Percentiles rank a stretch among this genome's conserved stretches.
phyloP scores from a whole-genome alignment of 2,888 invertebrate species.

The Linyphia triangularis region DNA sequence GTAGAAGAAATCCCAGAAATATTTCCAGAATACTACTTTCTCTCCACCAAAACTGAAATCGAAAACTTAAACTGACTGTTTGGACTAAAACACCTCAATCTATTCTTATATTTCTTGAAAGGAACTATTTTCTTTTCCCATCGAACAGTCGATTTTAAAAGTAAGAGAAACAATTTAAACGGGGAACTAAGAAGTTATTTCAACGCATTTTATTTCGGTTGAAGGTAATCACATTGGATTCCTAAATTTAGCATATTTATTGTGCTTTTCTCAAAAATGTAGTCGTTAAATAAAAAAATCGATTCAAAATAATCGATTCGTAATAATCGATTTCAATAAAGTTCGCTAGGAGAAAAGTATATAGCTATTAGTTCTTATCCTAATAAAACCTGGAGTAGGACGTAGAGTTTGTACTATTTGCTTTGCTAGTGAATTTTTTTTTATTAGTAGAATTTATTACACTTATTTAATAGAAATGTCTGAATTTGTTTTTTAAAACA shows the following conservation, averaged over 20 bases:
- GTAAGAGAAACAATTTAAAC: background rate
- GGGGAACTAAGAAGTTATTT: background rate
- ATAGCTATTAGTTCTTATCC: no score
- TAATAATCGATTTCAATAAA: no score
- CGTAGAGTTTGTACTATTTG: no score
- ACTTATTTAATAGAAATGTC: no score
- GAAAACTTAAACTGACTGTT: background rate
- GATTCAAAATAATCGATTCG: conserved; percentile 22
- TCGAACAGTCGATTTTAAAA: background rate
- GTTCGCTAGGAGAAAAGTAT: no score
- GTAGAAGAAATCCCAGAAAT: background rate
- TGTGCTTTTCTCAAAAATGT: conserved; percentile 8
- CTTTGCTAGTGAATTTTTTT: no score
- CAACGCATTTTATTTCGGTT: conserved; percentile 1
- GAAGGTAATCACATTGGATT: conserved; percentile 16
- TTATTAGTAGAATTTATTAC: no score
- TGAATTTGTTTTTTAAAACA: no score
- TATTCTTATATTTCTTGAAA: background rate
- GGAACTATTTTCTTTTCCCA: background rate
- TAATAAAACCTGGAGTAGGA: no score
- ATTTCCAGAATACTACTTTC: background rate
- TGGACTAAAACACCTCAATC: background rate
- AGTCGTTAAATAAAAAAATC: conserved; percentile 10
- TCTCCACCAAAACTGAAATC: background rate
- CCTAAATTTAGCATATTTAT: conserved; percentile 52